Base-by-base conservation (phyloP, 2,113 vertebrate genomes). In the Taurulus bubalis region DNA sequence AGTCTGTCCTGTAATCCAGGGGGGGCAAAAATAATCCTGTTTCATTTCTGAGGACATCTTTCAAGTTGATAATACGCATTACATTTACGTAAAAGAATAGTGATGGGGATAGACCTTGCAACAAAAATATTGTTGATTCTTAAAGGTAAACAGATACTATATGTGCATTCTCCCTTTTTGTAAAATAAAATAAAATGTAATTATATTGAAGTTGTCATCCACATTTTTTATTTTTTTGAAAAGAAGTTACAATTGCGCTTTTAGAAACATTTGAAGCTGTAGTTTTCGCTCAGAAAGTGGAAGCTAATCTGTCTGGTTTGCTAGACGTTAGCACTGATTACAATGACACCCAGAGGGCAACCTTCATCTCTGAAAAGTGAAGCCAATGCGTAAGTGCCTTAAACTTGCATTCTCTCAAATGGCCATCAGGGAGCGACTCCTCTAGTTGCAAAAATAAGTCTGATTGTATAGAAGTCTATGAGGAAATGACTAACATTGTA, bases 1-100 rank as follows among this genome's bases (percentile, higher is more conserved):
- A 42, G 47, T 32, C 51, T 79, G 56, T 82, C 68, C 60, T 72
- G 67, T 80, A 73, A 80, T 82, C 66, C 79, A 51, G 10, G 9
- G n/a, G n/a, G n/a, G 26, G 66, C 22, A 71, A 71, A 53, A 56
- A 30, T 0, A 36, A 67, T 55, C 51, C 51, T 66, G 60, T 64
- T 71, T 74, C 24, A 60, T 70, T 56, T 28, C 28, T 53, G 15
- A n/a, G 53, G 22, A 74, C 24, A 34, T 34, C 16, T 56, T 74
- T 59, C 36, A 74, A 51, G 30, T 20, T 65, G 12, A 74, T 51
- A 64, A 67, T 36, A 68, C 34, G 53, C 16, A 53, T 58, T 1
- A 64, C 7, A 38, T 53, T 26, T 26, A 14, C n/a, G 56, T 45
- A 63, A 69, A 26, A n/a, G 8, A 16, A 73, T 28, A n/a, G 20